Evolutionary conservation across 2,888 invertebrate genomes (phyloP).

Genomic region (Entomobrya proxima): DNA sequence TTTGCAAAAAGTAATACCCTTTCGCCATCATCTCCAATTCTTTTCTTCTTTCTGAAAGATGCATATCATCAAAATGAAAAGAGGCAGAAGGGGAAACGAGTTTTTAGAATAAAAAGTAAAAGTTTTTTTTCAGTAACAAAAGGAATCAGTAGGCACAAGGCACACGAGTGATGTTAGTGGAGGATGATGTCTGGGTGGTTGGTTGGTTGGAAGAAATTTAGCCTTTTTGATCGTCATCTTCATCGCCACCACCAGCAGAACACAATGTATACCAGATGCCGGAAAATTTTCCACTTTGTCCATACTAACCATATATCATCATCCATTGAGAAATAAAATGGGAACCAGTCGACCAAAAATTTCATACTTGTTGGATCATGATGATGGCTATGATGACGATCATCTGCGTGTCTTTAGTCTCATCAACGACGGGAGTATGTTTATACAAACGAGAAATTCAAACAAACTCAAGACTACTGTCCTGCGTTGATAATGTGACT

Average conservation of each 20-base stretch:
- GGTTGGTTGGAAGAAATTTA: not conserved
- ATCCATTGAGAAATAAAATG: constrained; percentile 25
- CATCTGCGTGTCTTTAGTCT: not conserved
- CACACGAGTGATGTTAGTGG: not conserved
- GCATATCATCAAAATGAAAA: constrained; percentile 44
- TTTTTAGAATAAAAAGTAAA: not conserved
- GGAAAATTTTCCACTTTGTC: constrained; percentile 26
- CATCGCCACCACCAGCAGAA: not conserved
- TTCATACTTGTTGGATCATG: constrained; percentile 25
- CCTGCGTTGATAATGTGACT: not conserved
- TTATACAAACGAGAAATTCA: not conserved
- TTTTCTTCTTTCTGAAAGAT: constrained; percentile 20
- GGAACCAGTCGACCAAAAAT: constrained; percentile 22
- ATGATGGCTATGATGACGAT: constrained; percentile 1
- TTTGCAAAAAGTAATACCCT: not conserved
- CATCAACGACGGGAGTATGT: not conserved
- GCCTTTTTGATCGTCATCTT: constrained; percentile 17
- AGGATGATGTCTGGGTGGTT: not conserved
- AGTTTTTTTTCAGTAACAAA: constrained; percentile 12
- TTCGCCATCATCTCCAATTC: not conserved
- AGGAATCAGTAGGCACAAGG: not conserved
- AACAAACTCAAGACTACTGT: not conserved
- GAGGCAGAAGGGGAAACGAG: not conserved
- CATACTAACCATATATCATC: constrained; percentile 30
- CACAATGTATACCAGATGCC: too few relatives aligned